These are phyloP conservation scores for Endotricha flammealis DNA, from an alignment of 2,888 invertebrate species.

Conservation along the genomic window DNA sequence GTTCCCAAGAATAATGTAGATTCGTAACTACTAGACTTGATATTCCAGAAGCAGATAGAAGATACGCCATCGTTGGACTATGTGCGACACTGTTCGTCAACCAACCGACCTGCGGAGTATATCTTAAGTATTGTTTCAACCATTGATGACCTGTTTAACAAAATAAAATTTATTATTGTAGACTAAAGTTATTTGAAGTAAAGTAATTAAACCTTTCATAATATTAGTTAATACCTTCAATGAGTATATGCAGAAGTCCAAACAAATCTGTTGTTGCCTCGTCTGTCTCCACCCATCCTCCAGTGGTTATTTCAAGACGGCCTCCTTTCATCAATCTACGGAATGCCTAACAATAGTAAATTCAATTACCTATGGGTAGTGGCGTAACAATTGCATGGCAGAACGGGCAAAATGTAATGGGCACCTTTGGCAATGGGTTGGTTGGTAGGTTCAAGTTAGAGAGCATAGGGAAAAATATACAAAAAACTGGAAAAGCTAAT, in stretches of 20 bases:
- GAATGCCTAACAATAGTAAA: conserved; percentile 77
- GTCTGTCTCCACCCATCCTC: conserved; percentile 97
- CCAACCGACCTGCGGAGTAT: conserved; percentile 90
- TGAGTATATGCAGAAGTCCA: conserved; percentile 92
- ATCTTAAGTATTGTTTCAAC: conserved; percentile 88
- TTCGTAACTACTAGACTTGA: conserved; percentile 91
- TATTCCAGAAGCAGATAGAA: conserved; percentile 88
- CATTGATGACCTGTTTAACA: conserved; percentile 86
- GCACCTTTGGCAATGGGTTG: too few species aligned
- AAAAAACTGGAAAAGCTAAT: too few species aligned
- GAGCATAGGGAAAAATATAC: too few species aligned
- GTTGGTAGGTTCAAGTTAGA: too few species aligned
- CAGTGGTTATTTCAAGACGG: conserved; percentile 92
- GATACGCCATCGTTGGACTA: conserved; percentile 93
- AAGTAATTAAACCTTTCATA: not conserved
- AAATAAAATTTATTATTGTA: too few species aligned
- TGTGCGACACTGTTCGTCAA: conserved; percentile 97
- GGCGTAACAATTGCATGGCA: too few species aligned
- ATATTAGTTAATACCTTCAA: conserved; percentile 83
- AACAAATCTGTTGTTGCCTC: conserved; percentile 93
- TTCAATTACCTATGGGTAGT: too few species aligned
- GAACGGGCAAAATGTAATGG: too few species aligned
- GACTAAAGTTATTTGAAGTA: not conserved
- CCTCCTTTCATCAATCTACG: conserved; percentile 86
- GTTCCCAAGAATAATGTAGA: conserved; percentile 96